These are phyloP conservation scores for Pomacea maculata DNA, from an alignment of 1,140 invertebrate species.

Conservation along the genomic window DNA sequence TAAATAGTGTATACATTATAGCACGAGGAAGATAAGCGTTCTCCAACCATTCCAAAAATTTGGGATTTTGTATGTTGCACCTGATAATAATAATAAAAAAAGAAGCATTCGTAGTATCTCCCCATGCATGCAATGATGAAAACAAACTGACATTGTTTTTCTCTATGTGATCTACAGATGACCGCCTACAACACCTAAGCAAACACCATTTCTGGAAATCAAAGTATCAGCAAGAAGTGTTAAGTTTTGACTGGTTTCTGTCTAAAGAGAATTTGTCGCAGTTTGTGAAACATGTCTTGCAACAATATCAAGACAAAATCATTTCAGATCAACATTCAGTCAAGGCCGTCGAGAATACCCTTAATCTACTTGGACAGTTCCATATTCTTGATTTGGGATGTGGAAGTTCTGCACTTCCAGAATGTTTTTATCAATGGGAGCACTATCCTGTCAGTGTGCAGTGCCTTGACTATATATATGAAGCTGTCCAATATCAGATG, in stretches of 20 bases:
- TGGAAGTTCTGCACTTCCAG: constrained; percentile 31
- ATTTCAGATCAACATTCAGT: neutral
- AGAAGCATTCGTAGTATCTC: too few species aligned
- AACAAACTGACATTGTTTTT: too few species aligned
- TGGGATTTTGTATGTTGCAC: too few species aligned
- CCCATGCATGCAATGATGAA: too few species aligned
- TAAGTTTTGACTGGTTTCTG: constrained; percentile 31
- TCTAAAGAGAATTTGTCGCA: constrained; percentile 18
- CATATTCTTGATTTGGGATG: constrained; percentile 36
- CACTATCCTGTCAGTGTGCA: constrained; percentile 21
- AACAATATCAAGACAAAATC: neutral
- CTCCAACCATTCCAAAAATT: too few species aligned
- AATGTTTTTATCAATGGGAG: constrained; percentile 18
- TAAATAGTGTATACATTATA: too few species aligned
- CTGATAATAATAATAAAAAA: too few species aligned
- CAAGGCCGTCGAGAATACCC: neutral
- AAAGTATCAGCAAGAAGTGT: constrained; percentile 6
- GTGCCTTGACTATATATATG: constrained; percentile 33
- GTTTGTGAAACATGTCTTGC: constrained; percentile 5
- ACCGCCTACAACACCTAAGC: constrained; percentile 6
- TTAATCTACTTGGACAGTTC: neutral
- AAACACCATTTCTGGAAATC: constrained; percentile 25
- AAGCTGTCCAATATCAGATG: constrained; percentile 28
- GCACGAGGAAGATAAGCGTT: too few species aligned
- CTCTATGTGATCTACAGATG: neutral